These are phyloP conservation scores for Volucella zonaria DNA, from an alignment of 2,888 invertebrate species.

Conservation along the genomic window DNA sequence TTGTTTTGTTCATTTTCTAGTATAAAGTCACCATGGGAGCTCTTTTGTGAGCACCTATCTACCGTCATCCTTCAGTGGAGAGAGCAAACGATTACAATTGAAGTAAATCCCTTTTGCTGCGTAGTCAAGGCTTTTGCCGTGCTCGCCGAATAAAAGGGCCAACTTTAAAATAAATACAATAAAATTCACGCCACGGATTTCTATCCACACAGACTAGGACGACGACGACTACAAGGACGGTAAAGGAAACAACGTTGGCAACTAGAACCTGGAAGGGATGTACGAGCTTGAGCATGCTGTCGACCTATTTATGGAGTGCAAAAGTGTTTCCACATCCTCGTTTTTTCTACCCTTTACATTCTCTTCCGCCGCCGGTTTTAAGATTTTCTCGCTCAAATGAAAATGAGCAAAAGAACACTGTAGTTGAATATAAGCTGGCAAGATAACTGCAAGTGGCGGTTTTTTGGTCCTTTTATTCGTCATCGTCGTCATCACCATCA, in stretches of 20 bases:
- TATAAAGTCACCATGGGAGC: conserved; percentile 23
- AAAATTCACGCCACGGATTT: conserved; percentile 19
- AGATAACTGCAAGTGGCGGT: conserved; percentile 64
- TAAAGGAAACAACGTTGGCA: no score
- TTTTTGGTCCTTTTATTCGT: background rate
- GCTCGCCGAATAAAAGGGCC: conserved; percentile 34
- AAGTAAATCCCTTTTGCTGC: conserved; percentile 54
- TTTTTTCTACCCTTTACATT: conserved; percentile 18
- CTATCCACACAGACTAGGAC: conserved; percentile 35
- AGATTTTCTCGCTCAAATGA: conserved; percentile 20
- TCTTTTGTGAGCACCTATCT: background rate
- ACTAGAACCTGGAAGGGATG: background rate
- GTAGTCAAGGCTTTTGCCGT: conserved; percentile 39
- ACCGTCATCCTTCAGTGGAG: conserved; percentile 27
- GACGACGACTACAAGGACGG: conserved; percentile 42
- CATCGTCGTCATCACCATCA: conserved; percentile 26
- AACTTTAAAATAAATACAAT: conserved; percentile 53
- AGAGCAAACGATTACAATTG: conserved; percentile 52
- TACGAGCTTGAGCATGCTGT: conserved; percentile 40
- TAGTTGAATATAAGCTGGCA: conserved; percentile 62
- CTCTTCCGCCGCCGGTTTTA: conserved; percentile 7
- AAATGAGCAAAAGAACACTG: conserved; percentile 63
- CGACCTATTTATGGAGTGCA: conserved; percentile 64
- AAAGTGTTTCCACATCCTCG: conserved; percentile 23
- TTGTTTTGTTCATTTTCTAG: background rate